phyloP scores from a whole-genome alignment of 2,113 vertebrate species.

The Amblyornis subalaris region DNA sequence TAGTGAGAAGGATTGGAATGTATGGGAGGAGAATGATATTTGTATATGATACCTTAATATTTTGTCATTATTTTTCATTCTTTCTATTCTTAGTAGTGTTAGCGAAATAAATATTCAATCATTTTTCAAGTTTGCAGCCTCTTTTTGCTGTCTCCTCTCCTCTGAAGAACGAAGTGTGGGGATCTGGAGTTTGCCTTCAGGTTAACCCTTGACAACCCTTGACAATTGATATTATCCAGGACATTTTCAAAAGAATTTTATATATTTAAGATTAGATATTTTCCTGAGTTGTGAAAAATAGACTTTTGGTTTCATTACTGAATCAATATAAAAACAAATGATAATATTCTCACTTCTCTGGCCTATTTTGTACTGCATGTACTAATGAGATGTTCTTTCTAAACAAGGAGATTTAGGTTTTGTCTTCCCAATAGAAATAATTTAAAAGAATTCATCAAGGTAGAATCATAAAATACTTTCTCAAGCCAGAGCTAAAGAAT shows the following conservation, averaged over 20 bases:
- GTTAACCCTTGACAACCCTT: too few species aligned
- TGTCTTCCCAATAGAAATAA: neutral
- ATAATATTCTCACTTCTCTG: neutral
- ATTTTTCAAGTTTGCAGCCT: too few species aligned
- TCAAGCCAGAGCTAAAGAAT: neutral
- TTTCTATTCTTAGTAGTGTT: too few species aligned
- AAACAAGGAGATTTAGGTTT: neutral
- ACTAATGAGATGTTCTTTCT: neutral
- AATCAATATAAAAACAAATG: neutral
- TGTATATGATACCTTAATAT: too few species aligned
- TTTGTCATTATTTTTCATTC: too few species aligned
- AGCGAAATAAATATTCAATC: too few species aligned
- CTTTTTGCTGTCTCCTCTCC: too few species aligned
- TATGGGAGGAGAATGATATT: too few species aligned
- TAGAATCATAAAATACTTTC: neutral
- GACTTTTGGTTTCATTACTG: neutral
- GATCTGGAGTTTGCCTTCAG: too few species aligned
- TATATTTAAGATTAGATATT: neutral
- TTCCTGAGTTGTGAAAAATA: neutral
- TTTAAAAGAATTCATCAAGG: neutral
- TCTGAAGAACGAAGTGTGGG: too few species aligned
- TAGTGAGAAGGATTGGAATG: too few species aligned
- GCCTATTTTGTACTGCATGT: neutral
- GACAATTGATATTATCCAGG: too few species aligned
- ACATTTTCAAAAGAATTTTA: neutral